A percentile compares a stretch with the other conserved stretches of the same genome.
Conservation (phyloP, 1,140 invertebrate species). For the Parasteatoda tepidariorum region DNA sequence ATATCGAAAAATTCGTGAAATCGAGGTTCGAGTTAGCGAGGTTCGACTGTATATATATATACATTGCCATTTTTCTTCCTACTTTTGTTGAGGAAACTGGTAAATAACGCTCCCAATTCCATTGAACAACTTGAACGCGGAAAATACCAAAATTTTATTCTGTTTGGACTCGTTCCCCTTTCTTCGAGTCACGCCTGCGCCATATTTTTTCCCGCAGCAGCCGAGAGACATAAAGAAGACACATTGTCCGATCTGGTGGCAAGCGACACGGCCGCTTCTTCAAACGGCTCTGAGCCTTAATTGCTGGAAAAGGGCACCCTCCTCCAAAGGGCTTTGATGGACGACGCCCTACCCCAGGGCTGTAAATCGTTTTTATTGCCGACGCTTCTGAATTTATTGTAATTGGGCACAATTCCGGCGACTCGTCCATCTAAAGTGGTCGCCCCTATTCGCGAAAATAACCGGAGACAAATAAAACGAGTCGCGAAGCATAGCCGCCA, state of each 20-base stretch:
- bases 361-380: slow-evolving; percentile 59
- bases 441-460: slow-evolving; percentile 40
- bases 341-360: slow-evolving; percentile 28
- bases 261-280: slow-evolving; percentile 54
- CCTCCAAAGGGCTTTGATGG: slow-evolving; percentile 21
- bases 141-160: neutral
- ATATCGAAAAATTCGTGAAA: too few relatives aligned
- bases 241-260: slow-evolving; percentile 47
- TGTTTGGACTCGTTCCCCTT: slow-evolving; percentile 21
- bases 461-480: slow-evolving; percentile 57
- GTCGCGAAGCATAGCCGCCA: slow-evolving; percentile 34
- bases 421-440: slow-evolving; percentile 52
- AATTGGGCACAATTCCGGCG: slow-evolving; percentile 58
- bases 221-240: slow-evolving; percentile 57
- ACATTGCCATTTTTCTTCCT: too few relatives aligned
- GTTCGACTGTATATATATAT: too few relatives aligned
- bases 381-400: slow-evolving; percentile 58
- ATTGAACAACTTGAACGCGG: too few relatives aligned
- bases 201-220: slow-evolving; percentile 36
- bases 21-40: too few relatives aligned
- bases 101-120: too few relatives aligned
- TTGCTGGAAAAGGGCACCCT: slow-evolving; percentile 28
- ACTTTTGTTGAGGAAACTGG: too few relatives aligned
- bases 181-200: slow-evolving; percentile 15
- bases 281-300: slow-evolving; percentile 51